These are phyloP conservation scores for Alexandromys fortis DNA, from an alignment of 2,113 vertebrate genomes.

Conservation along the genomic window DNA sequence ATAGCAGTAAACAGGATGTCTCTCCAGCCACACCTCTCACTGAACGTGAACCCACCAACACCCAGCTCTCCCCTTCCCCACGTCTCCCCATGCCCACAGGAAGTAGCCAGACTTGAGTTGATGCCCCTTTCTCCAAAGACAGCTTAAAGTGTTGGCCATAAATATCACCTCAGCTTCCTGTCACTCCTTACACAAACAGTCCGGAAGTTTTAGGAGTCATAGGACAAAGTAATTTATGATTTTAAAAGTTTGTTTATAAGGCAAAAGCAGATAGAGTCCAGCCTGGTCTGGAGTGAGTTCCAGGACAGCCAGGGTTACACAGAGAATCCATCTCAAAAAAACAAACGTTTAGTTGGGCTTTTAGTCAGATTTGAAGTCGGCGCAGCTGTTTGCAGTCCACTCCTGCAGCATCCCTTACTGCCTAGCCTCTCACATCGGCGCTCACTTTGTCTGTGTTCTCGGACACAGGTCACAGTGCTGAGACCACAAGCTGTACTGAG, in stretches of 20 bases:
- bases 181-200: no score
- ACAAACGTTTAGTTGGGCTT: not conserved
- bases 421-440: not conserved
- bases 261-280: not conserved
- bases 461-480: not conserved
- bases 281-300: not conserved
- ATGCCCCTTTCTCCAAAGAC: no score
- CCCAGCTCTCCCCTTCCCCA: no score
- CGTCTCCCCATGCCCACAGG: no score
- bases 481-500: not conserved
- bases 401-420: not conserved
- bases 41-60: no score
- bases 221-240: not conserved
- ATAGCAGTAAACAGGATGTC: no score
- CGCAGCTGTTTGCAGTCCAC: not conserved
- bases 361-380: not conserved
- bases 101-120: no score
- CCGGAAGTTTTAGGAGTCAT: not conserved
- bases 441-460: not conserved
- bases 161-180: no score
- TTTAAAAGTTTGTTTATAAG: not conserved
- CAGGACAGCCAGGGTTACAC: not conserved
- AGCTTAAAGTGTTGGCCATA: no score
- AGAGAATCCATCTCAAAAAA: not conserved
- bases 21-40: no score